phyloP scores from a whole-genome alignment of 2,797 vertebrate genomes.

The Erpetoichthys calabaricus region DNA sequence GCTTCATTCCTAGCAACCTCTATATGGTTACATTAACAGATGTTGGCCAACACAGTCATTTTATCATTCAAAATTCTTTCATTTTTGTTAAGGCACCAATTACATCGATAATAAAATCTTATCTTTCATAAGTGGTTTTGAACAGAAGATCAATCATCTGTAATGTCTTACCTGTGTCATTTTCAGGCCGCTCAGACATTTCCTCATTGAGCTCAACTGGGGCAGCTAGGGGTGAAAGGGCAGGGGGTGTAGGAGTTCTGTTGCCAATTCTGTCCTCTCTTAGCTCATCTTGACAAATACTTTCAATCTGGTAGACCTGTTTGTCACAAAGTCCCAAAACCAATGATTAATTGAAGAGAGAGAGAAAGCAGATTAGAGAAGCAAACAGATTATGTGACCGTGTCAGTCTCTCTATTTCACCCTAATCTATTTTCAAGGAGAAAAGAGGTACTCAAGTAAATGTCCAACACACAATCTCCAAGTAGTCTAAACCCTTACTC shows the following conservation, averaged over 20 bases:
- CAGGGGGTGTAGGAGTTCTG: conserved; percentile 42
- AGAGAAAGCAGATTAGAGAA: not conserved
- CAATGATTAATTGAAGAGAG: conserved; percentile 1
- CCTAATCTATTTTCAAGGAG: too few relatives aligned
- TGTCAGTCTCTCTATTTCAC: conserved; percentile 33
- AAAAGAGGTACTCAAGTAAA: too few relatives aligned
- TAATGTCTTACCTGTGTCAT: conserved; percentile 27
- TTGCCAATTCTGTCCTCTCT: conserved; percentile 44
- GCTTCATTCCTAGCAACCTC: too few relatives aligned
- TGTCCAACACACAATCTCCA: too few relatives aligned
- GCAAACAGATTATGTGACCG: not conserved
- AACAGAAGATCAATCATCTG: too few relatives aligned
- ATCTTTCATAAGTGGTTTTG: too few relatives aligned
- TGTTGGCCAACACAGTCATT: too few relatives aligned
- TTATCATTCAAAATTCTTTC: too few relatives aligned
- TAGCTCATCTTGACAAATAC: conserved; percentile 52
- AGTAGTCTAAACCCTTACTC: too few relatives aligned
- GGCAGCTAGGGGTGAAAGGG: conserved; percentile 46
- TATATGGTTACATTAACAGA: too few relatives aligned
- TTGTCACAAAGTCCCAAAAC: conserved; percentile 16
- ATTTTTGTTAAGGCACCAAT: too few relatives aligned
- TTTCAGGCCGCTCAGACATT: conserved; percentile 25
- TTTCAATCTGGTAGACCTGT: conserved; percentile 61
- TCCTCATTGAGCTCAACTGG: conserved; percentile 49
- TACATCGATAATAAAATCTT: too few relatives aligned